A percentile compares a stretch with the other conserved stretches of the same genome.
Evolutionary conservation across 2,888 invertebrate genomes (phyloP).

Genomic region (Diarsia mendica): DNA sequence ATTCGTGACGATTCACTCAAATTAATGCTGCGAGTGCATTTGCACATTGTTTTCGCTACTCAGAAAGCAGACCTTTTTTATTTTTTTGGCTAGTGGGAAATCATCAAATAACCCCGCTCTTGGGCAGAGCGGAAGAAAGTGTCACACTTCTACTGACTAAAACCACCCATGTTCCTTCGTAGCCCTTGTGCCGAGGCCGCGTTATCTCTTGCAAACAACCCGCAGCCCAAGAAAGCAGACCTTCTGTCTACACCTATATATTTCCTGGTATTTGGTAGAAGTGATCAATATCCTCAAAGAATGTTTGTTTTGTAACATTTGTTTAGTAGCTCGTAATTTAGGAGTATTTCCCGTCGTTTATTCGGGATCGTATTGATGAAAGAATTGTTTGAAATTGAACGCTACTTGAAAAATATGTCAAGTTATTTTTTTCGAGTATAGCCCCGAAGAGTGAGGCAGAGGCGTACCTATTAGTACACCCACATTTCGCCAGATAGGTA

Average conservation of each 20-base stretch:
- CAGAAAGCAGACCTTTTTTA: neutral
- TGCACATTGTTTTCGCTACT: neutral
- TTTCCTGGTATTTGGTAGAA: conserved; percentile 8
- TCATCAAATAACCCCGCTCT: too few species aligned
- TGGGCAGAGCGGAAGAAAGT: too few species aligned
- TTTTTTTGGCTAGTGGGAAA: too few species aligned
- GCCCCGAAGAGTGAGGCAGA: too few species aligned
- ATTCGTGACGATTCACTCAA: neutral
- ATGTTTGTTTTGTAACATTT: conserved; percentile 29
- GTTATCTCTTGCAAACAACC: too few species aligned
- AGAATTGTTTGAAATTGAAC: conserved; percentile 10
- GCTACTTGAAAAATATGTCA: neutral
- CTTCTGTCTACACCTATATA: neutral
- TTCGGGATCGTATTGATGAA: conserved; percentile 3
- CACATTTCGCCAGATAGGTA: too few species aligned
- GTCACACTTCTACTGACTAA: too few species aligned
- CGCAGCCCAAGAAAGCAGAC: too few species aligned
- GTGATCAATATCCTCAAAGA: conserved; percentile 38
- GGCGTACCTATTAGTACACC: too few species aligned
- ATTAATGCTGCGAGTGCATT: neutral
- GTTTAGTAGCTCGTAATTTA: conserved; percentile 39
- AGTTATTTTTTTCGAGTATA: neutral
- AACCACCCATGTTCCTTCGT: too few species aligned
- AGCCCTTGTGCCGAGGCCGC: too few species aligned
- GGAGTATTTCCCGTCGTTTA: conserved; percentile 18